A percentile compares a stretch with the other conserved stretches of the same genome.
Conservation (phyloP, 1,140 invertebrate species). For the Drosophila quadrilineata region DNA sequence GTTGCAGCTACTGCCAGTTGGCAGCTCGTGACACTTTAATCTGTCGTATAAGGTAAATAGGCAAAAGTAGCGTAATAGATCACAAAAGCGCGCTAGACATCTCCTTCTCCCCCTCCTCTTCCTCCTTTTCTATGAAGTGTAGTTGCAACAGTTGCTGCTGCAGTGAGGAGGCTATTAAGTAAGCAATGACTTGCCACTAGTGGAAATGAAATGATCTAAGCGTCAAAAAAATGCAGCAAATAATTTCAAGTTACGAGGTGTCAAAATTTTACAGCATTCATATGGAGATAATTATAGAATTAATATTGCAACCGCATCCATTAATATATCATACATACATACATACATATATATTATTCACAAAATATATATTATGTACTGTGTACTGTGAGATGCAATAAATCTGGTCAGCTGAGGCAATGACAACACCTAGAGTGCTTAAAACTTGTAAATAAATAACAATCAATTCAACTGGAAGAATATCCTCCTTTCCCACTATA, state of each 20-base stretch:
- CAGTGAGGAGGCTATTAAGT: too few relatives aligned
- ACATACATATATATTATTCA: too few relatives aligned
- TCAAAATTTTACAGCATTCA: constrained; percentile 8
- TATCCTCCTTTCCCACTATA: too few relatives aligned
- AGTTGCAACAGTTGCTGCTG: not conserved
- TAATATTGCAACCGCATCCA: too few relatives aligned
- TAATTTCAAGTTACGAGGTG: constrained; percentile 17
- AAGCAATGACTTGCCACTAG: constrained; percentile 12
- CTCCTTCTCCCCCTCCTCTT: not conserved
- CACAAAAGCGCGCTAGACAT: constrained; percentile 19
- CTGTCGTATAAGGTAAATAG: constrained; percentile 59
- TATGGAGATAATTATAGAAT: not conserved
- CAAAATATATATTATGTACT: too few relatives aligned
- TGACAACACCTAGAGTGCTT: not conserved
- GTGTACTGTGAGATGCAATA: too few relatives aligned
- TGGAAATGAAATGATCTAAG: constrained; percentile 25
- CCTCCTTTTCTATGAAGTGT: not conserved
- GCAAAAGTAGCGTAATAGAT: constrained; percentile 52
- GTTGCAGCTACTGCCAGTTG: constrained; percentile 16
- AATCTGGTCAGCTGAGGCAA: too few relatives aligned
- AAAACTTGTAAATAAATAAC: too few relatives aligned
- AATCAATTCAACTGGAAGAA: too few relatives aligned
- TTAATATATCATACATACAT: too few relatives aligned
- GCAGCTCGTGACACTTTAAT: constrained; percentile 68
- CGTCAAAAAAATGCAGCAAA: constrained; percentile 17